Base-by-base conservation (phyloP, 2,888 invertebrate species). In the Oscheius sp. region DNA sequence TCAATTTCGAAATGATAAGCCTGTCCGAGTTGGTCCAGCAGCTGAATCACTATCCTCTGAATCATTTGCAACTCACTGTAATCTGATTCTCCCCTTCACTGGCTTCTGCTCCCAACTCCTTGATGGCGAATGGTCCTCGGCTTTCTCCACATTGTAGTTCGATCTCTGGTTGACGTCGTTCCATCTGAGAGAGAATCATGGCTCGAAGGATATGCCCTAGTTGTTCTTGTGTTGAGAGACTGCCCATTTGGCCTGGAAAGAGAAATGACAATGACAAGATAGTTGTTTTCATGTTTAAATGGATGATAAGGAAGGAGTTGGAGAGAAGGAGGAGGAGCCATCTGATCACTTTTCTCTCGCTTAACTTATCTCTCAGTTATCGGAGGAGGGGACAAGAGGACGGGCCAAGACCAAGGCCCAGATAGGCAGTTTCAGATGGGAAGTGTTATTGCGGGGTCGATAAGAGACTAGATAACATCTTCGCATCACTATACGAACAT, bases 11-110 rank as follows among this genome's bases (percentile, higher is more conserved):
- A 32, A 26, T 24, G 49, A 47, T 68, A 61, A 8, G 51, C 24
- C 51, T 72, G 71, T 4, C 75, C 75, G 26, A 68, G 66, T 30
- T 67, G 70, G 32, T 75, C 73, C 9, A 49, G 36, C 30, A 75
- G 30, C 75, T 75, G 61, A 30, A 2, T 51, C 51, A 1, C n/a
- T 51, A 17, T 26, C 51, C 17, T 8, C 2, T 26, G 28, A 32
- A 14, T 14, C n/a, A 30, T 28, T 17, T 28, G 12, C 51, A 32
- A 64, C 51, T 49, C 57, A 66, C 66, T 22, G 66, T 66, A 57
- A 66, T 57, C 47, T 66, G 66, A 24, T 66, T 66, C 33, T 66
- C 66, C 5, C 66, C 66, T 30, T 66, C 66, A 12, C 56, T 56
- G 2, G 56, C 30, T 5, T 49, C 49, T 2, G 54, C 45, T 65